A percentile compares a stretch with the other conserved stretches of the same genome.
These are phyloP conservation scores for Lycaena phlaeas DNA, from an alignment of 2,888 invertebrate genomes.

Conservation along the genomic window DNA sequence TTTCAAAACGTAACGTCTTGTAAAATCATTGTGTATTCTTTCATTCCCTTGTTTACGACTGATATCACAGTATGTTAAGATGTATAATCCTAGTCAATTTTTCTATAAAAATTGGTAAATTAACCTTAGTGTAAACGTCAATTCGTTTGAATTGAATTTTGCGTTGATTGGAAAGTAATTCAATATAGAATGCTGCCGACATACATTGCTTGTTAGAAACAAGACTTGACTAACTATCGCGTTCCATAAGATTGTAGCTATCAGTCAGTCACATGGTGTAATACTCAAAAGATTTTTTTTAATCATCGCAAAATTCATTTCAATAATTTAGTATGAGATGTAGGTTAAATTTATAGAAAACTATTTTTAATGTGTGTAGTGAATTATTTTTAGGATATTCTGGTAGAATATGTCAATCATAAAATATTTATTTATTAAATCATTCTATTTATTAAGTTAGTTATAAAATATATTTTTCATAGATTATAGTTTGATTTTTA, in stretches of 20 bases:
- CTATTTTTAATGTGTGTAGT: slow-evolving; percentile 3
- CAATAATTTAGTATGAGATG: not conserved
- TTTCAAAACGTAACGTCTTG: too few species aligned
- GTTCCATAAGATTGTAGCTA: too few species aligned
- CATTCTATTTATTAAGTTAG: too few species aligned
- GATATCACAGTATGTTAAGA: slow-evolving; percentile 8
- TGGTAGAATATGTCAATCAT: slow-evolving; percentile 8
- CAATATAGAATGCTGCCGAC: too few species aligned
- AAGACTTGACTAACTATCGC: too few species aligned
- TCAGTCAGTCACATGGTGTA: too few species aligned
- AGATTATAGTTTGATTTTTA: too few species aligned
- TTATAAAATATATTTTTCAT: too few species aligned
- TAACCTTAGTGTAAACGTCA: slow-evolving; percentile 1
- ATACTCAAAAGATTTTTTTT: too few species aligned
- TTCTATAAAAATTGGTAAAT: slow-evolving; percentile 9
- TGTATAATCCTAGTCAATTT: slow-evolving; percentile 9
- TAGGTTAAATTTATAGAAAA: slow-evolving; percentile 5
- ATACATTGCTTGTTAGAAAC: too few species aligned
- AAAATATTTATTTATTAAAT: slow-evolving; percentile 1
- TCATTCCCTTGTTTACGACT: slow-evolving; percentile 5
- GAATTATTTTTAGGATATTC: not conserved
- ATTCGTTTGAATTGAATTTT: slow-evolving; percentile 1
- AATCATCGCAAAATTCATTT: slow-evolving; percentile 4
- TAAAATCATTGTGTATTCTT: not conserved
- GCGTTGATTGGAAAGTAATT: slow-evolving; percentile 1